Evolutionary conservation across 2,797 vertebrate species (phyloP).

Genomic region (Anguilla megastoma): DNA sequence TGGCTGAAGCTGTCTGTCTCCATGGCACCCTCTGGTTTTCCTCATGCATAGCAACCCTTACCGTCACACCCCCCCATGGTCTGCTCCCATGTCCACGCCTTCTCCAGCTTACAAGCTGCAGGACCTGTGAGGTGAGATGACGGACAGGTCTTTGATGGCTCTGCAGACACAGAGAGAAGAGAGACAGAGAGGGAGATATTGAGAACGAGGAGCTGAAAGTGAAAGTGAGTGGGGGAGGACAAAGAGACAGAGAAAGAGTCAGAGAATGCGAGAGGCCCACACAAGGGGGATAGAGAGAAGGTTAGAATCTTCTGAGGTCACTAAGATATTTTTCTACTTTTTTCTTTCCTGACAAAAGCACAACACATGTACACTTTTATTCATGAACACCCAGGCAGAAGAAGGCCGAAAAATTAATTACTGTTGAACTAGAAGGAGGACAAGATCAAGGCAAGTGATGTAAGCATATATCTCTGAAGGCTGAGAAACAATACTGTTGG

Average conservation of each 20-base stretch:
- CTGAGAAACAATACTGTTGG: not conserved
- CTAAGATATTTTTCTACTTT: not conserved
- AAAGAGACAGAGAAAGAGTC: not conserved
- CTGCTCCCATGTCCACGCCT: not conserved
- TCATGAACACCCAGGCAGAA: not conserved
- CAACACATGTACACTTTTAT: not conserved
- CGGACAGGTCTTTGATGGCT: not conserved
- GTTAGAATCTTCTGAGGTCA: not conserved
- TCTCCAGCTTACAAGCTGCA: not conserved
- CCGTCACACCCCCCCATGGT: not conserved
- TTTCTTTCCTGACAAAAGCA: not conserved
- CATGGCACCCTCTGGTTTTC: conserved; percentile 63
- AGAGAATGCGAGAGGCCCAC: not conserved
- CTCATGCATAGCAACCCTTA: conserved; percentile 46
- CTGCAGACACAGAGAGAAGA: conserved; percentile 1
- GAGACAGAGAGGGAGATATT: not conserved
- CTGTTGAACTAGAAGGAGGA: not conserved
- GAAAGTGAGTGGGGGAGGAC: not conserved
- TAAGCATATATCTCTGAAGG: not conserved
- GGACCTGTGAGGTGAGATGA: not conserved
- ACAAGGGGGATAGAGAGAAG: conserved; percentile 2
- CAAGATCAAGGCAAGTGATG: not conserved
- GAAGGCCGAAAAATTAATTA: not conserved
- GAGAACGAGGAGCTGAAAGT: not conserved
- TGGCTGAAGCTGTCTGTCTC: conserved; percentile 65